Conservation (phyloP, 1,140 invertebrate species). For the Meloidogyne chitwoodi region DNA sequence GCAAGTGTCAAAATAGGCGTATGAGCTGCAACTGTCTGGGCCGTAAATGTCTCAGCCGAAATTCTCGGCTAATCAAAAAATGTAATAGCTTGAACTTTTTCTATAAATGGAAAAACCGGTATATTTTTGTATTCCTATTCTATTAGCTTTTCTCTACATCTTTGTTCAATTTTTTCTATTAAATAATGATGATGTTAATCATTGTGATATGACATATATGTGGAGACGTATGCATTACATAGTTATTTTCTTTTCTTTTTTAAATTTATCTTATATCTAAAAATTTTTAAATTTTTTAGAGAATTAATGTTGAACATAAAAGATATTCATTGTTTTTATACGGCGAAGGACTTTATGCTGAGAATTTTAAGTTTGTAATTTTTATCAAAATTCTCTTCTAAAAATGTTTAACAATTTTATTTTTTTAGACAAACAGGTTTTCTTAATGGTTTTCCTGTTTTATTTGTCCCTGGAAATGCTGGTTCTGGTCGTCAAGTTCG, state of each 20-base stretch:
- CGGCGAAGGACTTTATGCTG: slow-evolving; percentile 38
- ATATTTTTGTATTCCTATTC: background rate
- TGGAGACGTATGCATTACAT: slow-evolving; percentile 37
- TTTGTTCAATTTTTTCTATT: background rate
- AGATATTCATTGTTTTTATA: slow-evolving; percentile 41
- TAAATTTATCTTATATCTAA: too few species aligned
- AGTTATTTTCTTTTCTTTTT: slow-evolving; percentile 22
- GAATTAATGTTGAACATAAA: slow-evolving; percentile 30
- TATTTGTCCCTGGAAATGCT: slow-evolving; percentile 49
- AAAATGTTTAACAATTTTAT: background rate
- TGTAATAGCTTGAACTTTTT: too few species aligned
- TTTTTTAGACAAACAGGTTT: slow-evolving; percentile 21
- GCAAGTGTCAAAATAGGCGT: too few species aligned
- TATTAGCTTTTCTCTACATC: background rate
- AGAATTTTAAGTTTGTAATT: slow-evolving; percentile 28
- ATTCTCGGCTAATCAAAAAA: too few species aligned
- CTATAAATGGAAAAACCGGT: too few species aligned
- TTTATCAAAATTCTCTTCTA: slow-evolving; percentile 15
- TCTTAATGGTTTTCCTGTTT: slow-evolving; percentile 38
- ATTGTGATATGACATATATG: slow-evolving; percentile 41
- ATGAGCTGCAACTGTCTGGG: too few species aligned
- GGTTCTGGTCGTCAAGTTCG: slow-evolving; percentile 49
- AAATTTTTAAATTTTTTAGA: slow-evolving; percentile 26
- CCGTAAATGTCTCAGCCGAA: too few species aligned
- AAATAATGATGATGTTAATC: slow-evolving; percentile 5